Percentiles rank a stretch among this genome's conserved stretches.
phyloP scores from a whole-genome alignment of 1,140 invertebrate species.

The Macrobrachium nipponense region DNA sequence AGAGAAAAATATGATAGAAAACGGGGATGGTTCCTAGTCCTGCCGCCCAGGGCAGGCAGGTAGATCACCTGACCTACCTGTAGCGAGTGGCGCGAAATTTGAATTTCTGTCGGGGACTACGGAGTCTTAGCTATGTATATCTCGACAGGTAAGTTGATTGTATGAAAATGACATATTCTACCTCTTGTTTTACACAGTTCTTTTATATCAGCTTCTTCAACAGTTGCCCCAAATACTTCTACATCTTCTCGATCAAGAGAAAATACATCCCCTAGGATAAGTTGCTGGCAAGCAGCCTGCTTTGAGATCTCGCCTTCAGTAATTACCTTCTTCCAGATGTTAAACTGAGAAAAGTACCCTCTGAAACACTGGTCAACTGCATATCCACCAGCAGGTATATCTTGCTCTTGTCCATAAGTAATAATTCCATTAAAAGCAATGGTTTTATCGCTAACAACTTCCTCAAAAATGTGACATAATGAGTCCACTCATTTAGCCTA shows the following conservation, averaged over 20 bases:
- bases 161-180: conserved; percentile 41
- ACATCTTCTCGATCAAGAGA: conserved; percentile 28
- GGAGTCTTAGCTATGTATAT: too few relatives aligned
- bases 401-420: conserved; percentile 33
- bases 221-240: not conserved
- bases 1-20: too few relatives aligned
- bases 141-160: too few relatives aligned
- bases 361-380: too few relatives aligned
- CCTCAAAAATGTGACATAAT: conserved; percentile 39
- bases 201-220: not conserved
- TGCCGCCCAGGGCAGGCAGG: too few relatives aligned
- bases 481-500: too few relatives aligned
- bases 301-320: conserved; percentile 17
- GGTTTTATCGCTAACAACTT: not conserved
- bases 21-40: too few relatives aligned
- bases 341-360: conserved; percentile 19
- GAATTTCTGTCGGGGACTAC: too few relatives aligned
- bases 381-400: too few relatives aligned
- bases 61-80: too few relatives aligned
- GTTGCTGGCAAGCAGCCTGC: conserved; percentile 13
- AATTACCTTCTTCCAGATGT: conserved; percentile 27
- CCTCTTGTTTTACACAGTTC: conserved; percentile 5
- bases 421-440: conserved; percentile 24
- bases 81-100: too few relatives aligned
- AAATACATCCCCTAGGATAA: conserved; percentile 24